Conservation (phyloP, 2,797 vertebrate genomes). For the Rhinatrema bivittatum region DNA sequence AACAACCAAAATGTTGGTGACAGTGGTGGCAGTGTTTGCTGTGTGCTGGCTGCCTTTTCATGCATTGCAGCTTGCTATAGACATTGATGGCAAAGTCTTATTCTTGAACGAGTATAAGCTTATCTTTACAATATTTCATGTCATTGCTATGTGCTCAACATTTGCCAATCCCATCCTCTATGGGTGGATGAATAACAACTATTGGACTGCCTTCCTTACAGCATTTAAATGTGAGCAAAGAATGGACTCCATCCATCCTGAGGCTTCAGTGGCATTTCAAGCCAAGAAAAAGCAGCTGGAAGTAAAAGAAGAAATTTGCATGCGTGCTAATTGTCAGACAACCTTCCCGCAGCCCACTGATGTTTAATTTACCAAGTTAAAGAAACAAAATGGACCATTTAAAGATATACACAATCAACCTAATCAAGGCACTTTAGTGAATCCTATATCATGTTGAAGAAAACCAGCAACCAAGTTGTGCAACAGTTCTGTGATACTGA, state of each 20-base stretch:
- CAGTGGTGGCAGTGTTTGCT: slow-evolving; percentile 85
- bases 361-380: slow-evolving; percentile 35
- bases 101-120: slow-evolving; percentile 85
- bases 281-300: slow-evolving; percentile 49
- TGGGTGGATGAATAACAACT: slow-evolving; percentile 96
- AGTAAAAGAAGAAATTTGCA: slow-evolving; percentile 47
- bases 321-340: slow-evolving; percentile 14
- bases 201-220: slow-evolving; percentile 77
- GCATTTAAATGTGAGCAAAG: slow-evolving; percentile 70
- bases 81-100: slow-evolving; percentile 77
- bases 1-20: slow-evolving; percentile 90
- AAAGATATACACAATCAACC: slow-evolving; percentile 7
- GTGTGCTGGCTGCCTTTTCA: slow-evolving; percentile 91
- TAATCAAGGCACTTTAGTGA: slow-evolving; percentile 5
- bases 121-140: slow-evolving; percentile 85
- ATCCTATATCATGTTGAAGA: slow-evolving; percentile 6
- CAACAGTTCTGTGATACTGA: neutral
- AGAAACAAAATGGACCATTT: slow-evolving; percentile 3
- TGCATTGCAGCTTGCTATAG: slow-evolving; percentile 83
- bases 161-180: slow-evolving; percentile 92
- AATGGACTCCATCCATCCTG: slow-evolving; percentile 57
- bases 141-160: slow-evolving; percentile 89
- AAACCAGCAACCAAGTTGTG: neutral
- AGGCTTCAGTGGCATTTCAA: slow-evolving; percentile 50
- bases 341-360: slow-evolving; percentile 56